These are phyloP conservation scores for Lerista edwardsae DNA, from an alignment of 2,797 vertebrate genomes.

Conservation along the genomic window DNA sequence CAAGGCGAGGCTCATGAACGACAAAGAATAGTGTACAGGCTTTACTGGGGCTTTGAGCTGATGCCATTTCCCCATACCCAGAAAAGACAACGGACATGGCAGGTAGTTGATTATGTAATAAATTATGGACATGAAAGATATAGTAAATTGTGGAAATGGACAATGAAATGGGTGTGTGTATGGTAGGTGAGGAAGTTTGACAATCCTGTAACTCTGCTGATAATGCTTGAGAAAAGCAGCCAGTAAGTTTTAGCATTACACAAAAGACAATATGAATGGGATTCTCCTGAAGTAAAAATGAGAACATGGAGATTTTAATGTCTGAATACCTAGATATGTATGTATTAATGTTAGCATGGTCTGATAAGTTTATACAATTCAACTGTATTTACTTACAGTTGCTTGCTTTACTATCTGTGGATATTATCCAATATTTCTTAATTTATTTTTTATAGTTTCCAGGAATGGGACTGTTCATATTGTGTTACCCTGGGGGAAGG, in stretches of 20 bases:
- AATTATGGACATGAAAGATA: not conserved
- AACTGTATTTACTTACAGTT: not conserved
- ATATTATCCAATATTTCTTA: not conserved
- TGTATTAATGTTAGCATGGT: not conserved
- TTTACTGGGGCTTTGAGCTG: conserved; percentile 33
- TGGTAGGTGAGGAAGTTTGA: not conserved
- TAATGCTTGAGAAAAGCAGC: conserved; percentile 38
- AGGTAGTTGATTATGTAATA: not conserved
- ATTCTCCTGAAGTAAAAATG: conserved; percentile 11
- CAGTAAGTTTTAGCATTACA: conserved; percentile 47
- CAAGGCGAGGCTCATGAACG: conserved; percentile 47
- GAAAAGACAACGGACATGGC: not conserved
- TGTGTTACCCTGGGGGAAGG: not conserved
- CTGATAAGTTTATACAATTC: not conserved
- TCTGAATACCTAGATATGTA: not conserved
- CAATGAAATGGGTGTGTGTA: not conserved
- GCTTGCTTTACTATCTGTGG: not conserved
- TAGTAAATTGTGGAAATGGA: too few species aligned
- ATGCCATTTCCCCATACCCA: not conserved
- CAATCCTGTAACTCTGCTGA: not conserved
- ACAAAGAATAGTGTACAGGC: conserved; percentile 59
- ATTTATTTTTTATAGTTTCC: not conserved
- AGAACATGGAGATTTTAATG: not conserved
- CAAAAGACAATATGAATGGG: conserved; percentile 40
- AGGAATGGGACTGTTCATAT: not conserved